A percentile compares a stretch with the other conserved stretches of the same genome.
phyloP scores from a whole-genome alignment of 2,797 vertebrate species.

The Bucorvus abyssinicus region DNA sequence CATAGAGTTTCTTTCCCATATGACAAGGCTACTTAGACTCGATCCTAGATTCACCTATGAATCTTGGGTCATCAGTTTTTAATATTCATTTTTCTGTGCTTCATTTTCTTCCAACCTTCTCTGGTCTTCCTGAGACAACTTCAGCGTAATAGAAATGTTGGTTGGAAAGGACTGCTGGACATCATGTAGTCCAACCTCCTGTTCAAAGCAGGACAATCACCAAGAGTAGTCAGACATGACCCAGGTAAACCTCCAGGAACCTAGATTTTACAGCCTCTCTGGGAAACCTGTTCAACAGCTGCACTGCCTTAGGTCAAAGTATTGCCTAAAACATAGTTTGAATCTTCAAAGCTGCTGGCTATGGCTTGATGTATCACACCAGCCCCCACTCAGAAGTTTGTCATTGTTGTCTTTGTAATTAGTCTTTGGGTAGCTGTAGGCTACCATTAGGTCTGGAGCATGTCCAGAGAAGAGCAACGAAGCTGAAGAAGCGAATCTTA shows the following conservation, averaged over 20 bases:
- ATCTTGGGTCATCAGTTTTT: not conserved
- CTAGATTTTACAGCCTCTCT: not conserved
- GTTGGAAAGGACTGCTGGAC: not conserved
- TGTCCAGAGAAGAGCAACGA: no score
- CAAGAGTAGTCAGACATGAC: not conserved
- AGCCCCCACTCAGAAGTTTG: not conserved
- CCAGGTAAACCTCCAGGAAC: not conserved
- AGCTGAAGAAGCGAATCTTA: no score
- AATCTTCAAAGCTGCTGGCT: not conserved
- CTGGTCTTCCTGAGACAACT: not conserved
- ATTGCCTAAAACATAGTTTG: not conserved
- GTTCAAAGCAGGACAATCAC: not conserved
- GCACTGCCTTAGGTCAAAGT: not conserved
- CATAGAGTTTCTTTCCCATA: not conserved
- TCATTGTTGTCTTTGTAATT: not conserved
- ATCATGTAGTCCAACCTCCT: not conserved
- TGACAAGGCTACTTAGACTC: not conserved
- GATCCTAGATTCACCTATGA: not conserved
- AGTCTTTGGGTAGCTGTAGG: not conserved
- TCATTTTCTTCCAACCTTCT: not conserved
- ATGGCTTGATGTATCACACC: not conserved
- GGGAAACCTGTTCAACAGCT: not conserved
- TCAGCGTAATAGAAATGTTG: not conserved
- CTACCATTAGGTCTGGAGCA: not conserved
- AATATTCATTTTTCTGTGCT: not conserved